Evolutionary conservation across 30 jellyfish, hydroid and myxozoan genomes (phyloP).

Genomic region (Cassiopea andromeda): DNA sequence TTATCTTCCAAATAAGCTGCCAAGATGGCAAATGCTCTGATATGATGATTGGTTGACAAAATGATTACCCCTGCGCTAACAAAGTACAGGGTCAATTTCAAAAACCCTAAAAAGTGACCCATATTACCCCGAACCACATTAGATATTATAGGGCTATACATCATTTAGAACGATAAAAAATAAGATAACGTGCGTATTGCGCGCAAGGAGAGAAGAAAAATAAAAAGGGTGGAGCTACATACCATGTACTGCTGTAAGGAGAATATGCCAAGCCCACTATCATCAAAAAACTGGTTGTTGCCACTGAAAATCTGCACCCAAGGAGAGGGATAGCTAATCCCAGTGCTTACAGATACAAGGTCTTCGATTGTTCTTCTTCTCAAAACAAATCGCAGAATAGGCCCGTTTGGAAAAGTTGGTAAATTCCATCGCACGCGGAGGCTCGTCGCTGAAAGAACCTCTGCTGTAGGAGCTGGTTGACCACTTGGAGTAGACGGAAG

Average conservation of each 20-base stretch:
- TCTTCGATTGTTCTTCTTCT: slow-evolving; percentile 73
- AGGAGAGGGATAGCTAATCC: slow-evolving; percentile 45
- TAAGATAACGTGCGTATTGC: neutral
- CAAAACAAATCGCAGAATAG: slow-evolving; percentile 48
- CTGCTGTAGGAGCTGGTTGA: slow-evolving; percentile 87
- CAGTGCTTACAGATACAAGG: slow-evolving; percentile 54
- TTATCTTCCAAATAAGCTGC: no score
- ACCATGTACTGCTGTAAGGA: slow-evolving; percentile 90
- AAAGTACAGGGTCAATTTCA: no score
- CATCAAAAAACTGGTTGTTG: slow-evolving; percentile 56
- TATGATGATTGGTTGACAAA: no score
- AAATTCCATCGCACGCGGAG: slow-evolving; percentile 84
- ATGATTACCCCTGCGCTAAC: no score
- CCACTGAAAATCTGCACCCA: slow-evolving; percentile 62
- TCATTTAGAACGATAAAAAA: no score
- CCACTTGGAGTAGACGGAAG: slow-evolving; percentile 80
- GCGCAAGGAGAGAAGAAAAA: neutral
- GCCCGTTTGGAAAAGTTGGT: slow-evolving; percentile 85
- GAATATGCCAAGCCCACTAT: slow-evolving; percentile 75
- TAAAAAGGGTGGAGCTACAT: neutral
- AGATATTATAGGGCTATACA: no score
- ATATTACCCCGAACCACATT: no score
- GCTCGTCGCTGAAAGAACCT: slow-evolving; percentile 67
- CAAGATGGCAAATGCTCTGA: no score
- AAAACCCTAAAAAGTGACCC: no score